Percentiles rank a stretch among this genome's conserved stretches.
phyloP scores from a whole-genome alignment of 2,797 vertebrate genomes.

The Coccyzus lansbergi region DNA sequence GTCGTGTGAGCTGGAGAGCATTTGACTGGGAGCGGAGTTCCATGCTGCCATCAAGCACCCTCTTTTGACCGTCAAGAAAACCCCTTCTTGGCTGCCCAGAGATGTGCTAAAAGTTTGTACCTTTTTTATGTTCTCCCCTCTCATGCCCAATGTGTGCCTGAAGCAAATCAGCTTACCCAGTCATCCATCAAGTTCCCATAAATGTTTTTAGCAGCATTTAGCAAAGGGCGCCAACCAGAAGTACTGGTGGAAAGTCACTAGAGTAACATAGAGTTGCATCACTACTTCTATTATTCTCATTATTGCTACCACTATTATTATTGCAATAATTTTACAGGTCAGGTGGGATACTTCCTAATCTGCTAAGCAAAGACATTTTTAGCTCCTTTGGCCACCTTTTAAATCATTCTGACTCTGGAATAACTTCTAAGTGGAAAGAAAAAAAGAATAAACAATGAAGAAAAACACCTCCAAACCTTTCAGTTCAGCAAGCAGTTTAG shows the following conservation, averaged over 20 bases:
- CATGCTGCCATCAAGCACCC: not conserved
- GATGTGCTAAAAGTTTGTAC: not conserved
- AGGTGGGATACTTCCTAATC: not conserved
- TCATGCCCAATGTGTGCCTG: accelerated
- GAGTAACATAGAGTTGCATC: not conserved
- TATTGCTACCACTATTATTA: not conserved
- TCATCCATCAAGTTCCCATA: accelerated
- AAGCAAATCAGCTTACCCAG: not conserved
- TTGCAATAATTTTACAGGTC: not conserved
- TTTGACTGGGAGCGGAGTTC: constrained; percentile 46
- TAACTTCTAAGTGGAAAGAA: not conserved
- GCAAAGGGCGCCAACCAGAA: not conserved
- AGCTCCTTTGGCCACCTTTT: not conserved
- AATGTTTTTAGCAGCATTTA: constrained; percentile 15
- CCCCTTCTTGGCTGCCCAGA: not conserved
- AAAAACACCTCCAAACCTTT: not conserved
- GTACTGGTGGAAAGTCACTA: constrained; percentile 3
- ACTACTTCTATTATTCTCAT: not conserved
- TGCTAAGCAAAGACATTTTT: not conserved
- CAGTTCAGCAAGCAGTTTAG: not conserved
- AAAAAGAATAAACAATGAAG: not conserved
- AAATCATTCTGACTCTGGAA: not conserved
- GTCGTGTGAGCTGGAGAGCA: not conserved
- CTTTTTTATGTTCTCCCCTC: not conserved
- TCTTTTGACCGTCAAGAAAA: constrained; percentile 23